phyloP scores from a whole-genome alignment of 2,113 vertebrate species.

The Bostrychus sinensis region DNA sequence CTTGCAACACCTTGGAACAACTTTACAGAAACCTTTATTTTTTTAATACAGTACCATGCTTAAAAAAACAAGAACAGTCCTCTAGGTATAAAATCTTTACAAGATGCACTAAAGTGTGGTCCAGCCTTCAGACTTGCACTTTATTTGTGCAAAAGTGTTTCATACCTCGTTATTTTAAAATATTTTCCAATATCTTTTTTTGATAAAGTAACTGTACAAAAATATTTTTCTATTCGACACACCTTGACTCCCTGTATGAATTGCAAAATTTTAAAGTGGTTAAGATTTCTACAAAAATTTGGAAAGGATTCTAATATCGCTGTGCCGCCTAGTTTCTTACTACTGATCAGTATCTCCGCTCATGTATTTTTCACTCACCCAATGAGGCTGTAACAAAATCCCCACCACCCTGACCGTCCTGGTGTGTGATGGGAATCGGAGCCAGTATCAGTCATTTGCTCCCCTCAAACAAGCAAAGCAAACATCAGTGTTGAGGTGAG shows the following conservation, averaged over 20 bases:
- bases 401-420: background rate
- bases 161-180: conserved; percentile 73
- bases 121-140: conserved; percentile 25
- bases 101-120: conserved; percentile 27
- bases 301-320: conserved; percentile 20
- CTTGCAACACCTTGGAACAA: background rate
- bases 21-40: background rate
- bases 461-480: conserved; percentile 14
- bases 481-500: conserved; percentile 21
- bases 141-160: conserved; percentile 48
- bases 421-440: background rate
- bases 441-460: conserved; percentile 3
- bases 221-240: conserved; percentile 67
- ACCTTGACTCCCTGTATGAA: conserved; percentile 26
- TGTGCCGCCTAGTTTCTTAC: conserved; percentile 37
- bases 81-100: conserved; percentile 7
- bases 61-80: conserved; percentile 25
- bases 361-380: conserved; percentile 12
- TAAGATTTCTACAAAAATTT: conserved; percentile 41
- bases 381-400: background rate
- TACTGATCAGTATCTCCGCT: conserved; percentile 29
- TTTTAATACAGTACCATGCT: conserved; percentile 17
- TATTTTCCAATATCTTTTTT: conserved; percentile 69
- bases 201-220: conserved; percentile 51
- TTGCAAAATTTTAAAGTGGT: conserved; percentile 37